These are phyloP conservation scores for Pseudomyrmex cubaensis DNA, from an alignment of 1,140 invertebrate species.

Conservation along the genomic window DNA sequence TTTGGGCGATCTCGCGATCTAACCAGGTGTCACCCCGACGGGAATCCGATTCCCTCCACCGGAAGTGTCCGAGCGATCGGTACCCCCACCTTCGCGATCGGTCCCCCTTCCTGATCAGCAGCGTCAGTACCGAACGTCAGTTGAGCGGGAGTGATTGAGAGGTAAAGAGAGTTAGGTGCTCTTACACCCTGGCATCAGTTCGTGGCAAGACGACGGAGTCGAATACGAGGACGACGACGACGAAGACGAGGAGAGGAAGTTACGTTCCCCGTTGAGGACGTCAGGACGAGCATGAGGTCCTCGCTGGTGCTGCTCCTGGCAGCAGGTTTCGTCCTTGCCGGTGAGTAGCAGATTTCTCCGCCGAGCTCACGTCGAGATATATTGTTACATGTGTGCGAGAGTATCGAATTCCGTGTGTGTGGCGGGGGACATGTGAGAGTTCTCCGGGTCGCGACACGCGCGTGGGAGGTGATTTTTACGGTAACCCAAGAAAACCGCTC, in stretches of 20 bases:
- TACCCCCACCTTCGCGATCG: not conserved
- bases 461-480: conserved; percentile 1
- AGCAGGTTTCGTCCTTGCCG: conserved; percentile 72
- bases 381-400: not conserved
- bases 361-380: not conserved
- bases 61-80: no score
- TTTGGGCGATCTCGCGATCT: conserved; percentile 19
- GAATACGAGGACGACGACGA: conserved; percentile 33
- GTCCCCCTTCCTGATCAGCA: conserved; percentile 9
- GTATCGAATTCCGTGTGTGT: not conserved
- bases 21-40: not conserved
- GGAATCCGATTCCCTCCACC: not conserved
- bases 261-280: conserved; percentile 30
- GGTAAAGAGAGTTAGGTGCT: conserved; percentile 18
- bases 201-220: conserved; percentile 31
- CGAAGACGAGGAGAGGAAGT: conserved; percentile 15
- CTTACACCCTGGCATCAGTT: conserved; percentile 5
- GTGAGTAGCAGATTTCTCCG: conserved; percentile 75
- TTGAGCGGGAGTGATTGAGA: conserved; percentile 48
- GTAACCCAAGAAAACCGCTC: not conserved
- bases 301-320: conserved; percentile 78
- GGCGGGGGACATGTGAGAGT: not conserved
- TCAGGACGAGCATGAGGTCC: conserved; percentile 77
- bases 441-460: not conserved
- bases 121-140: conserved; percentile 29